Evolutionary conservation across 2,797 vertebrate species (phyloP).

Genomic region (Champsocephalus esox): DNA sequence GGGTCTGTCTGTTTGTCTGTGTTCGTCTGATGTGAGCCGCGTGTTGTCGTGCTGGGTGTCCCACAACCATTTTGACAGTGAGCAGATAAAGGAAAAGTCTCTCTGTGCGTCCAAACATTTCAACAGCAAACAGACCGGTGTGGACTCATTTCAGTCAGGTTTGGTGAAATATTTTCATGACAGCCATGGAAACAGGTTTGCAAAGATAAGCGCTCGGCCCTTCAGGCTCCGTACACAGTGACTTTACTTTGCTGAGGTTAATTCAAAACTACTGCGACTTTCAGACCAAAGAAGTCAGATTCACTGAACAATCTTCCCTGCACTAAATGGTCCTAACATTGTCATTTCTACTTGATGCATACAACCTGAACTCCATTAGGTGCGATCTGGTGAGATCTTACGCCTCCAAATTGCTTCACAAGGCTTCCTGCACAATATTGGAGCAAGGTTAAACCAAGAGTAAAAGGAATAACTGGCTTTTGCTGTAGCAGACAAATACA

Average conservation of each 20-base stretch:
- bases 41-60: conserved; percentile 54
- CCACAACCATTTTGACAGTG: conserved; percentile 65
- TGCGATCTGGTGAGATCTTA: not conserved
- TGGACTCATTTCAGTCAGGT: conserved; percentile 30
- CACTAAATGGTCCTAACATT: not conserved
- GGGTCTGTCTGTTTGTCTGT: conserved; percentile 34
- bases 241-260: conserved; percentile 17
- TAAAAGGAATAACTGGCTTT: not conserved
- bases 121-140: conserved; percentile 25
- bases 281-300: not conserved
- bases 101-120: conserved; percentile 40
- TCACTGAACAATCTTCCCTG: not conserved
- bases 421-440: not conserved
- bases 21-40: conserved; percentile 38
- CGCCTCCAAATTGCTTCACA: not conserved
- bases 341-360: not conserved
- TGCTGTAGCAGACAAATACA: not conserved
- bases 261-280: not conserved
- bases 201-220: conserved; percentile 38
- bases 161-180: conserved; percentile 26
- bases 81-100: conserved; percentile 61
- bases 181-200: conserved; percentile 1
- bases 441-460: not conserved
- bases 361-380: not conserved
- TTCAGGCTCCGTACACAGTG: conserved; percentile 8